These are phyloP conservation scores for Sycophaga agraensis DNA, from an alignment of 1,140 invertebrate species.

Conservation along the genomic window DNA sequence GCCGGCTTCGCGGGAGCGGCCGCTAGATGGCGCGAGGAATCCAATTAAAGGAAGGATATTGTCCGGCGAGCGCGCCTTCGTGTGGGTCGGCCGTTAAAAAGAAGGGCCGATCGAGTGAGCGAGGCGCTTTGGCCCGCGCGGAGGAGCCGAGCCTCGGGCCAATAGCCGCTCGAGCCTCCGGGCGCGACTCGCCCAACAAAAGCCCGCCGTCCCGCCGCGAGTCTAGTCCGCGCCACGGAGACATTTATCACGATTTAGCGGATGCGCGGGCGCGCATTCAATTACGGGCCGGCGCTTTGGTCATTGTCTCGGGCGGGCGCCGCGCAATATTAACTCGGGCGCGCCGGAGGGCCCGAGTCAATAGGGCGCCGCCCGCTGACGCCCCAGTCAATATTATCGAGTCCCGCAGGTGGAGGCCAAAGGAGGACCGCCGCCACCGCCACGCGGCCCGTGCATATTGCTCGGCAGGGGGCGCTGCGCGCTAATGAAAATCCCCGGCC, in stretches of 20 bases:
- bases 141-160: no score
- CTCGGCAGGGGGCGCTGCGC: neutral
- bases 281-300: neutral
- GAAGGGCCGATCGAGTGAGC: no score
- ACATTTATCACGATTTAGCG: constrained; percentile 16
- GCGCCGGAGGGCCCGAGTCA: neutral
- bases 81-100: no score
- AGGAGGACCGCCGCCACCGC: neutral
- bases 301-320: constrained; percentile 10
- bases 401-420: constrained; percentile 22
- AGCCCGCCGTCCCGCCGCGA: no score
- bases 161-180: no score
- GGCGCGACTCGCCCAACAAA: no score
- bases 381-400: constrained; percentile 22
- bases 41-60: no score
- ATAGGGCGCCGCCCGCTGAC: neutral
- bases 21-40: no score
- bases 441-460: constrained; percentile 13
- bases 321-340: constrained; percentile 15
- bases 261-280: constrained; percentile 1
- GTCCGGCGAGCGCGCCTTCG: no score
- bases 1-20: no score
- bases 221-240: no score
- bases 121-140: no score
- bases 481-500: constrained; percentile 20